Conservation (phyloP, 2,113 vertebrate species). For the Maccullochella peelii region DNA sequence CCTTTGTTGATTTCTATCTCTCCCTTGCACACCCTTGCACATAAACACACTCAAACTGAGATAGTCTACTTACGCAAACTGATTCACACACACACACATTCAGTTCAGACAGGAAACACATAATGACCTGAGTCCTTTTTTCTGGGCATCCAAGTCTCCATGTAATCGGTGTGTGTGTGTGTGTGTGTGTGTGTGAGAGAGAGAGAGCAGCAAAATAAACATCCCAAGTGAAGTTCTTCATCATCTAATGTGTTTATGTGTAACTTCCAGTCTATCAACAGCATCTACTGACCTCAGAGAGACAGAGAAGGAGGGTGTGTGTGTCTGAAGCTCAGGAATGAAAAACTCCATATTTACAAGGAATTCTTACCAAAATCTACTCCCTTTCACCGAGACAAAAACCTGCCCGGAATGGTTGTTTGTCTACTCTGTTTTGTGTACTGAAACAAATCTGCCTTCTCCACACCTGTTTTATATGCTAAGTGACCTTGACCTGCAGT, state of each 20-base stretch:
- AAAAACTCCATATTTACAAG: not conserved
- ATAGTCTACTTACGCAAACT: not conserved
- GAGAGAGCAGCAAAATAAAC: conserved; percentile 56
- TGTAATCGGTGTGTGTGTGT: not conserved
- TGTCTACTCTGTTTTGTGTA: not conserved
- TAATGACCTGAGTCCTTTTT: conserved; percentile 19
- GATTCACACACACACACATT: not conserved
- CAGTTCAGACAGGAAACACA: conserved; percentile 40
- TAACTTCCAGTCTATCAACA: conserved; percentile 66
- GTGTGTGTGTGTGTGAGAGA: conserved; percentile 26
- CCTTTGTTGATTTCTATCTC: conserved; percentile 23
- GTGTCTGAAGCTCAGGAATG: not conserved
- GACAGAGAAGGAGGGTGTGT: not conserved
- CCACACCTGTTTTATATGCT: not conserved
- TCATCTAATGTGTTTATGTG: conserved; percentile 50
- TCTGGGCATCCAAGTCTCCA: not conserved
- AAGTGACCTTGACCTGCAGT: not conserved
- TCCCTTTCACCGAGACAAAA: conserved; percentile 27
- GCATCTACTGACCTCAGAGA: conserved; percentile 47
- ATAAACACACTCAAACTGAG: conserved; percentile 40
- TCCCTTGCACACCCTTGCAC: not conserved
- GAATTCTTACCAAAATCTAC: not conserved
- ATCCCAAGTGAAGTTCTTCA: conserved; percentile 43
- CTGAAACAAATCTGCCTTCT: not conserved
- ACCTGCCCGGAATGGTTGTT: not conserved